phyloP scores from a whole-genome alignment of 1,140 invertebrate genomes.

The Gonioctena quinquepunctata region DNA sequence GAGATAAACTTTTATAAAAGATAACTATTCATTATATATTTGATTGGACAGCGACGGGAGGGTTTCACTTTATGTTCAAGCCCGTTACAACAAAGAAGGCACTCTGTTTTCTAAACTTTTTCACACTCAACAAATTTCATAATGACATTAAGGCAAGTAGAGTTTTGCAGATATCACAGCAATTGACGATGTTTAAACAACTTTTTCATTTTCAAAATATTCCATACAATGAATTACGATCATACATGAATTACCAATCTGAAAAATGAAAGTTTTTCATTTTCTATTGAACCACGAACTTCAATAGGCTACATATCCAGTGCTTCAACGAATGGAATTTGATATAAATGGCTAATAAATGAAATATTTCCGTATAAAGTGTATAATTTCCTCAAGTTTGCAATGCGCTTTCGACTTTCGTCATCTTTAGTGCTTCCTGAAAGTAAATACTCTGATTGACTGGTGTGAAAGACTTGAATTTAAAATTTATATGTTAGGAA shows the following conservation, averaged over 20 bases:
- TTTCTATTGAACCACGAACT: no score
- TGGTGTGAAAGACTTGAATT: no score
- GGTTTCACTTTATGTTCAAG: neutral
- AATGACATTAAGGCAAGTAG: constrained; percentile 14
- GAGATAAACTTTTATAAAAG: constrained; percentile 18
- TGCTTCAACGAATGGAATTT: no score
- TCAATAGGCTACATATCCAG: no score
- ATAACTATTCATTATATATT: neutral
- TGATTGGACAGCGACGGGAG: neutral
- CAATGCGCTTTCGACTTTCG: no score
- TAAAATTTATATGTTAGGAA: no score
- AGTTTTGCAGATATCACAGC: constrained; percentile 18
- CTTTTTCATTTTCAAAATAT: neutral
- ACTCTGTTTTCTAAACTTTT: constrained; percentile 14
- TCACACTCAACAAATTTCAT: constrained; percentile 7
- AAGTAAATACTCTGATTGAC: no score
- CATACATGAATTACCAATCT: neutral
- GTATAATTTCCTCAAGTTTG: no score
- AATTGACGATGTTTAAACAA: constrained; percentile 17
- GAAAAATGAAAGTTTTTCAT: neutral
- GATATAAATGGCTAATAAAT: no score
- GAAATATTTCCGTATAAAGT: no score
- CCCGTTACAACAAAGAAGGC: neutral
- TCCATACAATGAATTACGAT: neutral
- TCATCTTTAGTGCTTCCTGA: no score